Evolutionary conservation across 53 echinoderm and acorn worm species (phyloP), one percentile per base, ranked within the genome.

Genomic region (Paelopatides confundens): DNA sequence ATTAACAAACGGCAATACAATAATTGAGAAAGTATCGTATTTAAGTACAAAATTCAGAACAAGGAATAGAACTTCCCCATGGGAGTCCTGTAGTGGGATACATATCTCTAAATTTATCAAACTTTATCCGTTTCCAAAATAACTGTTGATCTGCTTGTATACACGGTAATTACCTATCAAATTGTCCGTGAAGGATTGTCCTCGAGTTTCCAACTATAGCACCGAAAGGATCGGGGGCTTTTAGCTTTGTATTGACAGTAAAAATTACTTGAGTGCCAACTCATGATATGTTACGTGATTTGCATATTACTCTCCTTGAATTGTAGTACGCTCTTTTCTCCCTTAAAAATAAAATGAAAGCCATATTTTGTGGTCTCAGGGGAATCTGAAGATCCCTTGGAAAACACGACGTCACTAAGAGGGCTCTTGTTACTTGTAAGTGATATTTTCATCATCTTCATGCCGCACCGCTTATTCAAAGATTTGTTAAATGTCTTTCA

Each of bases 381-480:
- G 74, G 47, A 74, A 74, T 74, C 24, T 38, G 40, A 46, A 74
- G 29, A 39, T 40, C 24, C 47, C 46, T 74, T 40, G n/a, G 46
- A 39, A 39, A 27, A 9, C 1, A 10, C 39, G 74, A 74, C 74
- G 74, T 74, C 74, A 74, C 39, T 17, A 74, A 74, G 74, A 39
- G 40, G 58, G 26, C 74, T 74, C 74, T 74, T 74, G 40, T 74
- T 39, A 10, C 11, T 74, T 40, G 38, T 74, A 74, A 74, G 74
- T 74, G 74, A 74, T 74, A 74, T n/a, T 46, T 0, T 7, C 47
- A 4, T 21, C 27, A 9, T 27, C 74, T 40, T 34, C 21, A 31
- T 31, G 69, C 69, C 21, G 69, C 35, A 12, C 40, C 40, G 46
- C 23, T 40, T 35, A 74, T 27, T 26, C 12, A 74, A 46, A 74